Percentiles rank a stretch among this genome's conserved stretches.
Conservation (phyloP, 2,888 invertebrate genomes). For the Lagria hirta region DNA sequence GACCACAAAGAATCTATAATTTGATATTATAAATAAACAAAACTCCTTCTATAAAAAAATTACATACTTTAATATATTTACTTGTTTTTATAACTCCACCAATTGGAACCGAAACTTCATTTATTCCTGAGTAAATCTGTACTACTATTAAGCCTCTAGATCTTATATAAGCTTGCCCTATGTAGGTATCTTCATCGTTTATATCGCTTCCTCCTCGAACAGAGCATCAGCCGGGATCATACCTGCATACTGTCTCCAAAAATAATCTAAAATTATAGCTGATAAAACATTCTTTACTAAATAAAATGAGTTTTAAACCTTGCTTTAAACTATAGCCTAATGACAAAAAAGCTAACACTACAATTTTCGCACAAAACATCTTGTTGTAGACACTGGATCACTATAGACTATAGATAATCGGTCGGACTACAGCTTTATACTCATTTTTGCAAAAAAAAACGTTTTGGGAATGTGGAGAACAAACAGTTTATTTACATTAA, state of each 20-base stretch:
- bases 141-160: slow-evolving; percentile 1
- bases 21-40: background rate
- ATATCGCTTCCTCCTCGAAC: slow-evolving; percentile 1
- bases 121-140: slow-evolving; percentile 5
- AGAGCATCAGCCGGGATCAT: slow-evolving; percentile 3
- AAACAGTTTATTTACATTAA: too few species aligned
- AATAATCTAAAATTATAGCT: slow-evolving; percentile 13
- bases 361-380: too few species aligned
- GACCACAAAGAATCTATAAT: slow-evolving; percentile 10
- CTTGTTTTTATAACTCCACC: background rate
- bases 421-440: too few species aligned
- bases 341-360: too few species aligned
- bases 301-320: too few species aligned
- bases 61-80: slow-evolving; percentile 4
- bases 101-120: slow-evolving; percentile 3
- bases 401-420: too few species aligned
- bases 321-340: too few species aligned
- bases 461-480: too few species aligned
- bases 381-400: too few species aligned
- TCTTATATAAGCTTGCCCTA: slow-evolving; percentile 7
- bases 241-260: slow-evolving; percentile 10
- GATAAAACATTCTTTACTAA: too few species aligned
- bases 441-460: too few species aligned
- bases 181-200: slow-evolving; percentile 1
- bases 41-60: background rate